phyloP scores from a whole-genome alignment of 1,140 invertebrate species.

The Lucilia cuprina region DNA sequence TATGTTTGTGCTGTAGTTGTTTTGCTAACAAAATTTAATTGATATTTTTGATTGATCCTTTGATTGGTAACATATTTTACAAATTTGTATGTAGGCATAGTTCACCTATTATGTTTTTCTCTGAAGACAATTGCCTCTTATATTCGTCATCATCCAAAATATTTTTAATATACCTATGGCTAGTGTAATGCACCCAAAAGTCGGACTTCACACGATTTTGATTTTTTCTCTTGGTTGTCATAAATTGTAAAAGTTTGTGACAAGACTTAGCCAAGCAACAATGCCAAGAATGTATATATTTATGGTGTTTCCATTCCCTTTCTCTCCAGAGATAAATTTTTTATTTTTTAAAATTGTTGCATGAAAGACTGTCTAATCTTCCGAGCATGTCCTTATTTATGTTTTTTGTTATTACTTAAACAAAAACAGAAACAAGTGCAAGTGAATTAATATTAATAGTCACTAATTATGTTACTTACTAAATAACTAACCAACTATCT shows the following conservation, averaged over 20 bases:
- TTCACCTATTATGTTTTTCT: too few relatives aligned
- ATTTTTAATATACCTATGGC: too few relatives aligned
- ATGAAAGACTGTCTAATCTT: neutral
- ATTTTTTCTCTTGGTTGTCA: neutral
- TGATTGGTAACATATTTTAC: too few relatives aligned
- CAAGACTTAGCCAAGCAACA: conserved; percentile 13
- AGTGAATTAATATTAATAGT: too few relatives aligned
- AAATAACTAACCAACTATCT: too few relatives aligned
- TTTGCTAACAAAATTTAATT: neutral
- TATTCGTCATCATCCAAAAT: too few relatives aligned
- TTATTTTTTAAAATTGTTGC: neutral
- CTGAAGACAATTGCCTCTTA: too few relatives aligned
- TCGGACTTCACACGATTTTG: too few relatives aligned
- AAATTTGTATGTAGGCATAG: too few relatives aligned
- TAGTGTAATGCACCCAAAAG: too few relatives aligned
- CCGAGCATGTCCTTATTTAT: neutral
- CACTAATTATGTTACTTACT: too few relatives aligned
- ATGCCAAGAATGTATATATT: neutral
- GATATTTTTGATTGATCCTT: neutral
- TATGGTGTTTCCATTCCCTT: neutral
- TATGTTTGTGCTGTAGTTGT: neutral
- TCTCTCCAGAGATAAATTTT: neutral
- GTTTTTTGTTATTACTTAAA: neutral
- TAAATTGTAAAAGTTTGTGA: conserved; percentile 1
- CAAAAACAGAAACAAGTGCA: neutral